phyloP scores from a whole-genome alignment of 2,113 vertebrate species.

The Rattus norvegicus region GRCr8 NC_086022.1:35384001-35384500 shows the following conservation, averaged over 20 bases:
- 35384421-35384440: background rate
- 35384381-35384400: background rate
- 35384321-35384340: background rate
- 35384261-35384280: no score
- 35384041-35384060: background rate
- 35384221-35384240: background rate
- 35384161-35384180: background rate
- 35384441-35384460: background rate
- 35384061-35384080: background rate
- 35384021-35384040: background rate
- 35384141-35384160: background rate
- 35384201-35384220: background rate
- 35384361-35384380: background rate
- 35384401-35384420: background rate
- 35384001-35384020: background rate
- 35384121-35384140: background rate
- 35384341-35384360: background rate
- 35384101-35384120: background rate
- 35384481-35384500: background rate
- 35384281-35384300: background rate
- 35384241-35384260: background rate
- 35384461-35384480: background rate
- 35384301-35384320: background rate
- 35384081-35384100: background rate
- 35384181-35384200: background rate